Percentiles rank a stretch among this genome's conserved stretches.
phyloP scores from a whole-genome alignment of 2,797 vertebrate species.

The Gymnocypris eckloni region DNA sequence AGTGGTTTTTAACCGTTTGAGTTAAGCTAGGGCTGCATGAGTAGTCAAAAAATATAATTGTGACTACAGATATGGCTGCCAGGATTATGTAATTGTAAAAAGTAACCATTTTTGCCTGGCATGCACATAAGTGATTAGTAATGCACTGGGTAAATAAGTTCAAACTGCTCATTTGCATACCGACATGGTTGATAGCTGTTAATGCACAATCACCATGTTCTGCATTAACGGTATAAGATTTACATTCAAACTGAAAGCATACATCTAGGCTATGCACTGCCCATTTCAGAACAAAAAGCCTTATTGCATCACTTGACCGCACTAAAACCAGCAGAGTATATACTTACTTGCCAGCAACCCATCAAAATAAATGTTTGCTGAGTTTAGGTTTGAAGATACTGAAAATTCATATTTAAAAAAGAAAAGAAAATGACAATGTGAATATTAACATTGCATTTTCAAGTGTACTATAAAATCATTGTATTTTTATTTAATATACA shows the following conservation, averaged over 20 bases:
- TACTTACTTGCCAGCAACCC: not conserved
- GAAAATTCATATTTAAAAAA: not conserved
- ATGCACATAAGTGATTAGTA: not conserved
- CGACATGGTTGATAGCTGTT: not conserved
- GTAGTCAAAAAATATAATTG: not conserved
- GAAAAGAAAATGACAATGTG: not conserved
- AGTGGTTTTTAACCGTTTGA: constrained; percentile 5
- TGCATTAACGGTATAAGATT: not conserved
- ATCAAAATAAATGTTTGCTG: not conserved
- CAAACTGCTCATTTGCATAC: not conserved
- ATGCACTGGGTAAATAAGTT: not conserved
- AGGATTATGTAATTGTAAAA: not conserved
- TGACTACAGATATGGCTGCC: not conserved
- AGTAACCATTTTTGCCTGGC: not conserved
- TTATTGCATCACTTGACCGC: not conserved
- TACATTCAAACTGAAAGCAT: not conserved
- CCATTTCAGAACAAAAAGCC: not conserved
- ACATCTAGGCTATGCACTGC: not conserved
- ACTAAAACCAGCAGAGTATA: not conserved
- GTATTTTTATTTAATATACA: not conserved
- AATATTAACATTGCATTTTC: not conserved
- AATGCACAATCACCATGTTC: not conserved
- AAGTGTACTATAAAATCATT: not conserved
- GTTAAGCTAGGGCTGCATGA: constrained; percentile 28
- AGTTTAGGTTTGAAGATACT: not conserved